These are phyloP conservation scores for Protonemura montana DNA, from an alignment of 2,888 invertebrate genomes.

Conservation along the genomic window DNA sequence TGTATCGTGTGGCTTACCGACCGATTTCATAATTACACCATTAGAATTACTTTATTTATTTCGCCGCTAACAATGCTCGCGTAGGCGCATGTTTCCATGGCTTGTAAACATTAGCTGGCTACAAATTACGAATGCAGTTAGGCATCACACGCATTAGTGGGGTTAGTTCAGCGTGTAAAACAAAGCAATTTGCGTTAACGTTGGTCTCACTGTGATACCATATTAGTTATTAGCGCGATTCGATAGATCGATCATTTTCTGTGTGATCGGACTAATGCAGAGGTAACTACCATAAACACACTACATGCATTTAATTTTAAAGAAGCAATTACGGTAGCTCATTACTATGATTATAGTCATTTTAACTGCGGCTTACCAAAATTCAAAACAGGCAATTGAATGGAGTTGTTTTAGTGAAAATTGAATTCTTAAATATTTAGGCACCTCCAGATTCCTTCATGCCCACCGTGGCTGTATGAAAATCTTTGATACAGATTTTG, in stretches of 20 bases:
- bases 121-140: not conserved
- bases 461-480: not conserved
- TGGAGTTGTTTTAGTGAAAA: too few species aligned
- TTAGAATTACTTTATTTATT: constrained; percentile 15
- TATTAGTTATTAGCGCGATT: not conserved
- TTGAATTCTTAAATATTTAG: too few species aligned
- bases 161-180: constrained; percentile 15
- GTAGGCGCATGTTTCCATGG: not conserved
- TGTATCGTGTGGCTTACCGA: not conserved
- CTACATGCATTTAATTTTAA: not conserved
- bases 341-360: too few species aligned
- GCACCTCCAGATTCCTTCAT: too few species aligned
- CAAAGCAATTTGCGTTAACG: not conserved
- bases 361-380: too few species aligned
- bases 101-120: not conserved
- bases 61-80: not conserved
- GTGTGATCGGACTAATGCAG: not conserved
- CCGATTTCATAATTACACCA: not conserved
- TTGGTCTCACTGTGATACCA: not conserved
- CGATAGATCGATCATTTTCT: not conserved
- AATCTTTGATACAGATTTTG: not conserved
- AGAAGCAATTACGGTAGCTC: not conserved
- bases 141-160: constrained; percentile 19
- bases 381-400: too few species aligned
- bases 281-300: not conserved